These are phyloP conservation scores for Grapholita molesta DNA, from an alignment of 1,140 invertebrate genomes.

Conservation along the genomic window DNA sequence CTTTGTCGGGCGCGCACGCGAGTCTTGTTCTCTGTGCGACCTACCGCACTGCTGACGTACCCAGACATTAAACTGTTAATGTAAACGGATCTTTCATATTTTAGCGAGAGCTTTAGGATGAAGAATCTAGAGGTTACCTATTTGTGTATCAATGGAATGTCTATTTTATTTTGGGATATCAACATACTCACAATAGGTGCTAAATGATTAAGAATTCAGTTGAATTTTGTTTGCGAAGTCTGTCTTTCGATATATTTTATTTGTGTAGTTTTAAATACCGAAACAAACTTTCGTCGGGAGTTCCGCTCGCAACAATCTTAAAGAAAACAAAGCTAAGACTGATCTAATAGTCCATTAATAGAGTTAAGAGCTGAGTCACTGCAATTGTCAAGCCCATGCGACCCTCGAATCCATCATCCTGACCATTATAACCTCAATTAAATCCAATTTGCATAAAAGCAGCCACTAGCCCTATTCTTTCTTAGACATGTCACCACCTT, in stretches of 20 bases:
- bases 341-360: conserved; percentile 9
- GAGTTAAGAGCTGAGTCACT: conserved; percentile 45
- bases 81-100: not conserved
- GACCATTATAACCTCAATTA: conserved; percentile 74
- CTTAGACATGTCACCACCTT: conserved; percentile 72
- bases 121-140: not conserved
- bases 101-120: not conserved
- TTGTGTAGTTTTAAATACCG: not conserved
- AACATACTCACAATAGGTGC: not conserved
- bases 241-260: not conserved
- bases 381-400: conserved; percentile 58
- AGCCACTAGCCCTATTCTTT: conserved; percentile 45
- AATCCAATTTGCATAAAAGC: conserved; percentile 72
- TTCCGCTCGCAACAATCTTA: not conserved
- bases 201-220: not conserved
- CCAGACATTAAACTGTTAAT: not conserved
- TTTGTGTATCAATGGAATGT: not conserved
- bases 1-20: not conserved
- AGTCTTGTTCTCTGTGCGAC: not conserved
- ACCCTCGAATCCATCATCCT: conserved; percentile 56
- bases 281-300: not conserved
- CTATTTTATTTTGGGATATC: not conserved
- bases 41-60: conserved; percentile 11
- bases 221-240: not conserved
- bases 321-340: not conserved